phyloP scores from a whole-genome alignment of 2,797 vertebrate species.

The Galagoides demidoff region DNA sequence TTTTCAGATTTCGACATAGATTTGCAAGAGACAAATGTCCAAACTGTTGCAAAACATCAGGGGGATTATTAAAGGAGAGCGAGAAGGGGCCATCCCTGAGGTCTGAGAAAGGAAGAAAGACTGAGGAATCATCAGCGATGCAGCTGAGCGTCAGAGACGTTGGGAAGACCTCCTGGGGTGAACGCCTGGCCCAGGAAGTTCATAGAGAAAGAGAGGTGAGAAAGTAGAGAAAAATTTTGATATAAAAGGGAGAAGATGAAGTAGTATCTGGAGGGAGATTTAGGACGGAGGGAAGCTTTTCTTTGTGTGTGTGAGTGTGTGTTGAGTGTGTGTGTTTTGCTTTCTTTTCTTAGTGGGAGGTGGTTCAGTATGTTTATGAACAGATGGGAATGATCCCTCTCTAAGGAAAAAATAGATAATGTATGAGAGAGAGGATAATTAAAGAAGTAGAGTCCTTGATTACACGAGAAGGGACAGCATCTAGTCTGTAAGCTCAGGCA shows the following conservation, averaged over 20 bases:
- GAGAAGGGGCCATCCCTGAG: not conserved
- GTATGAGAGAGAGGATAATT: conserved; percentile 56
- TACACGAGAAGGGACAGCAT: not conserved
- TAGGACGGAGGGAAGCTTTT: not conserved
- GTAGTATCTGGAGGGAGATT: not conserved
- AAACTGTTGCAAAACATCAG: not conserved
- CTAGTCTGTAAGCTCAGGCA: not conserved
- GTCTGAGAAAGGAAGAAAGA: not conserved
- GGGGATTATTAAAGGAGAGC: not conserved
- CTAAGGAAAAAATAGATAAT: conserved; percentile 57
- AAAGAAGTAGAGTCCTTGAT: conserved; percentile 23
- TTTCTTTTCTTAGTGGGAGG: conserved; percentile 50
- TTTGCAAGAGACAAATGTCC: not conserved
- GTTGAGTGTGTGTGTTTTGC: not conserved
- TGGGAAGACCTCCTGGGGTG: not conserved
- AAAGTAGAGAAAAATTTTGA: not conserved
- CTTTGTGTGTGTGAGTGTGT: not conserved
- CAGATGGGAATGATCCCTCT: conserved; percentile 57
- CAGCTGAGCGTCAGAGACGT: fast-evolving
- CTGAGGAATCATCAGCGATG: not conserved
- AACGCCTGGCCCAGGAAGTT: fast-evolving
- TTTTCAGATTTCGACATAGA: not conserved
- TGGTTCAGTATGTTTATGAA: conserved; percentile 35
- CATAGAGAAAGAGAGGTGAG: not conserved
- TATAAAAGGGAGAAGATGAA: not conserved